Conservation (phyloP, 35 echinoderm and acorn worm genomes). For the Ophiothrix spiculata region DNA sequence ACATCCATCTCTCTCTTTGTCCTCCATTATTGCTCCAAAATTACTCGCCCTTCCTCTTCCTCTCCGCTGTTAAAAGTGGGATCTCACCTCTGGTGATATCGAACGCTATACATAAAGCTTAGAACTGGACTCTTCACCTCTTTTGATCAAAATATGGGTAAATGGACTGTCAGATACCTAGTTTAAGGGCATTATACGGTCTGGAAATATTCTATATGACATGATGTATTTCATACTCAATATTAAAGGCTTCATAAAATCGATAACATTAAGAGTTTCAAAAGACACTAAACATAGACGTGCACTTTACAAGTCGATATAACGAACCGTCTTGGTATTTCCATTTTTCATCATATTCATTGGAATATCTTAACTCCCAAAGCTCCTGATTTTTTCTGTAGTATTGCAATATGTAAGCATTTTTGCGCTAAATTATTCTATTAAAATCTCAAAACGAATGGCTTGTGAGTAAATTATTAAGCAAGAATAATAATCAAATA, state of each 20-base stretch:
- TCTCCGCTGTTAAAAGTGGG: too few relatives aligned
- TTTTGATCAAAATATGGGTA: not conserved
- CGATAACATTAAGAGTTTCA: not conserved
- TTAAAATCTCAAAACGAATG: not conserved
- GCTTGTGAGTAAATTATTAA: conserved; percentile 2
- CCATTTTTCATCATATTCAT: too few relatives aligned
- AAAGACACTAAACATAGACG: not conserved
- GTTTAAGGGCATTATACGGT: not conserved
- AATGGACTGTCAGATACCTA: not conserved
- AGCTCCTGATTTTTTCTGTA: too few relatives aligned
- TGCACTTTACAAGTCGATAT: conserved; percentile 5
- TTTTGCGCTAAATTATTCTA: not conserved
- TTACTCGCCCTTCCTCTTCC: not conserved
- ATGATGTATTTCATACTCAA: not conserved
- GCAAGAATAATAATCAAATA: not conserved
- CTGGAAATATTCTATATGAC: not conserved
- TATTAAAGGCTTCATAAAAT: conserved; percentile 6
- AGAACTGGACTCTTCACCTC: not conserved
- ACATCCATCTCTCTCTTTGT: not conserved
- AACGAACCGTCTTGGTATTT: too few relatives aligned
- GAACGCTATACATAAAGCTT: not conserved
- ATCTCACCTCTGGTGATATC: too few relatives aligned
- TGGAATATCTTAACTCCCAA: too few relatives aligned
- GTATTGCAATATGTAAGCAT: too few relatives aligned
- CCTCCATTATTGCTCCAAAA: not conserved